Evolutionary conservation across 2,888 invertebrate genomes (phyloP), one percentile per base, ranked within the genome.

Genomic region (Empis livida): DNA sequence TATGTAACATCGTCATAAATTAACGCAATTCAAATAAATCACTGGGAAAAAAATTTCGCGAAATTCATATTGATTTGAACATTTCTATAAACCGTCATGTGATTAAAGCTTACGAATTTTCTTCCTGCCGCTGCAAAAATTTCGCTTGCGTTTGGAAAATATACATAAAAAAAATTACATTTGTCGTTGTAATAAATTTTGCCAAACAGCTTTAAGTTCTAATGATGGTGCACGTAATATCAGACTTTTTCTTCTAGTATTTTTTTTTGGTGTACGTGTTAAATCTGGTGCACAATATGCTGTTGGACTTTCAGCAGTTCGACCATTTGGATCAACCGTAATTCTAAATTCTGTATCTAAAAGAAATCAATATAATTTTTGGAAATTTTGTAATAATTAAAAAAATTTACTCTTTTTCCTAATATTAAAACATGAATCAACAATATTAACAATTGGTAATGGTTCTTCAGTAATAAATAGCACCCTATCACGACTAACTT

Each of bases 161-260:
- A 44, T 17, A 30, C 30, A 16, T 23, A 11, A 14, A 10, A 5
- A 45, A 20, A 1, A 51, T 82, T 70, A 89, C 89, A 90, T 87
- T 72, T 90, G 90, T 53, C 89, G 74, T 60, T 89, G 87, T 20
- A 91, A 74, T 48, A 90, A 73, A 67, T 88, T 90, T 70, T 90
- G 89, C 90, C 90, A 91, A 10, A 90, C 88, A 35, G 90, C 89
- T 64, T 91, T 91, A 37, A 89, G 69, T 64, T 90, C 90, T 49
- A 83, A 75, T 2, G 84, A 87, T 1, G 90, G 89, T 2, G 90
- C 88, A 44, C 89, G 73, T 13, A 91, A 67, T 2, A 84, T 78
- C 13, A 90, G 70, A 16, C 84, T 81, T 56, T 83, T 75, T 56
- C 81, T 76, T 45, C 81, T 73, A 0, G 80, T 75, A 45, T 71